Base-by-base conservation (phyloP, 1,140 invertebrate genomes). In the Trichonephila clavata region DNA sequence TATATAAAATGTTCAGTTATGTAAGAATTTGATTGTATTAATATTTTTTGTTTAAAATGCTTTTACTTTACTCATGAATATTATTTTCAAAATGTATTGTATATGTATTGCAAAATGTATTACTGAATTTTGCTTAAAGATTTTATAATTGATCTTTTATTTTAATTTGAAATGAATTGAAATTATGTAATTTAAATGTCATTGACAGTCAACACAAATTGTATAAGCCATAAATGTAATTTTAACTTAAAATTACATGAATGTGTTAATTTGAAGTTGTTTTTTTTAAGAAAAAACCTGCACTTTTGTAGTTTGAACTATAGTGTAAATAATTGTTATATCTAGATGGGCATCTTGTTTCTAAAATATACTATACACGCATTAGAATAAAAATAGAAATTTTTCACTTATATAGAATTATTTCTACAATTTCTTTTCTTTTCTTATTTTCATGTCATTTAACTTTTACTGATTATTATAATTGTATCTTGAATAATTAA, bases 281-380 rank as follows among this genome's bases (percentile, higher is more conserved):
- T 63, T 21, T 2, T 63, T 21, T 63, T 21, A 18, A 2, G n/a
- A 5, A 63, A 63, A 63, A 63, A 86, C 32, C 27, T 86, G 84
- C 84, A 86, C 84, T 24, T 86, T 63, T 61, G 27, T 86, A 63
- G 60, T 61, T 27, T 10, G 10, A 50, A 61, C 24, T 60, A 59
- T 61, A 86, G 59, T 86, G 84, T 86, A 86, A 60, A 86, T 86
- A 86, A 86, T 32, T 57, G 27, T 59, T 57, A 86, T 63, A 61
- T 63, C 8, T 61, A 61, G 59, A 60, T 86, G 50, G 50, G 84
- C 84, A 86, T 86, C 57, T 86, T 60, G 21, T 86, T 86, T 86
- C 27, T 86, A 27, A 86, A 39, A 32, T 60, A 86, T 77, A 77
- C 71, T 77, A 32, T 24, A 63, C 84, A 57, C 43, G 21, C 21